These are phyloP conservation scores for Stratiomys singularior DNA, from an alignment of 2,888 invertebrate genomes.

Conservation along the genomic window DNA sequence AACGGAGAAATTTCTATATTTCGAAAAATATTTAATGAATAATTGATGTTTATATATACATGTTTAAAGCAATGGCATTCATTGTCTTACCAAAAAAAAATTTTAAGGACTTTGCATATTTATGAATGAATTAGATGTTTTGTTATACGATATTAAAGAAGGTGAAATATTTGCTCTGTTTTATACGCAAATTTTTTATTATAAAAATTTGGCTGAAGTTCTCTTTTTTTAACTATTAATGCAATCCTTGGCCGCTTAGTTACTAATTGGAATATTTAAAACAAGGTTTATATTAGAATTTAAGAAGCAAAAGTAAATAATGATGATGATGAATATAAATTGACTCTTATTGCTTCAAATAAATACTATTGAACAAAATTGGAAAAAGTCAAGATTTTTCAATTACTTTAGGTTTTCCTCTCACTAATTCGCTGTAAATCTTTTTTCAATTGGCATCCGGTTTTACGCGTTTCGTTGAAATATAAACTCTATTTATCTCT, in stretches of 20 bases:
- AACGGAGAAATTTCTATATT: neutral
- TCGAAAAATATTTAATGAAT: conserved; percentile 11
- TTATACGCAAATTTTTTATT: conserved; percentile 22
- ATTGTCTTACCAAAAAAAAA: neutral
- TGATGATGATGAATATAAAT: neutral
- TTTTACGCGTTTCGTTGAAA: too few relatives aligned
- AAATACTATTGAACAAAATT: conserved; percentile 36
- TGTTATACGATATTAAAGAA: conserved; percentile 13
- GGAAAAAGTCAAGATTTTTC: conserved; percentile 21
- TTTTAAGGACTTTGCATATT: neutral
- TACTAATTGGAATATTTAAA: conserved; percentile 40
- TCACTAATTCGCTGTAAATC: too few relatives aligned
- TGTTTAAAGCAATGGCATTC: neutral
- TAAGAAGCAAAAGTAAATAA: conserved; percentile 21
- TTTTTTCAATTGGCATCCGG: too few relatives aligned
- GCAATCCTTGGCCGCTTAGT: neutral
- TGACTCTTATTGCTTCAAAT: conserved; percentile 32
- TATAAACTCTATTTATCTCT: too few relatives aligned
- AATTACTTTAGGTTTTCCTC: conserved; percentile 27
- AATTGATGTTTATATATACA: conserved; percentile 38
- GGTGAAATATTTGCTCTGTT: conserved; percentile 8
- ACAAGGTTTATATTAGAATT: neutral
- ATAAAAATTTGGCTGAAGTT: conserved; percentile 7
- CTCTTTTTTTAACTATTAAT: neutral
- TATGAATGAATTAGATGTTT: neutral